Evolutionary conservation across 1,140 invertebrate genomes (phyloP), one percentile per base, ranked within the genome.

Genomic region (Steinernema khuongi): DNA sequence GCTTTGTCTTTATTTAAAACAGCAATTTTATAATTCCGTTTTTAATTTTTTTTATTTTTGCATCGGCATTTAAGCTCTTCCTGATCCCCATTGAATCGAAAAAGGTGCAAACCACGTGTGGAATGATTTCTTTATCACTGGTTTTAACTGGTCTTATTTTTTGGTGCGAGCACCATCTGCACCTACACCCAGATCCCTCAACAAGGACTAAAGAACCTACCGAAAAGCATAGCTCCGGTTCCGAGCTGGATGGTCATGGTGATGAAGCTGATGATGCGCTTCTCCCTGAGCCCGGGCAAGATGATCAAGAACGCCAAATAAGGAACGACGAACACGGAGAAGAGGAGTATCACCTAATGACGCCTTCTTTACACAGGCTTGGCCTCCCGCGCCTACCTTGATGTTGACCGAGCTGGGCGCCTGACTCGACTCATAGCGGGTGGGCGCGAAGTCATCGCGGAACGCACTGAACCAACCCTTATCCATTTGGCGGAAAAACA

Each of bases 251-350:
- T 43, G n/a, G 72, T 50, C 31, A 73, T 73, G 17, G 72, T 69
- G 30, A 73, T 73, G 31, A 73, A 73, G 30, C 72, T 73, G n/a
- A 73, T 43, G 26, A 72, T 19, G 1, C 72, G 71, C 26, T 73
- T 73, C 29, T 73, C 72, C 1, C 72, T 71, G 11, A 73, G 31
- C n/a, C 72, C 72, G 28, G 72, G 72, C 71, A 73, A 31, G 11
- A 73, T 73, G 19, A 73, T 31, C 26, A 73, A 29, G 31, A 73
- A 73, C 30, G 72, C 72, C 72, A 73, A 29, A 43, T 73, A 73
- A 28, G 72, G 72, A 19, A 73, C 29, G 29, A 73, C 29, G 41
- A 73, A 73, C 19, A 44, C n/a, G 68, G 72, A 11, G 71, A 73
- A 73, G 22, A 36, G 33, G n/a, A 73, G 31, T 11, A 73, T 36